phyloP scores from a whole-genome alignment of 2,797 vertebrate species.

The Spea hammondii region DNA sequence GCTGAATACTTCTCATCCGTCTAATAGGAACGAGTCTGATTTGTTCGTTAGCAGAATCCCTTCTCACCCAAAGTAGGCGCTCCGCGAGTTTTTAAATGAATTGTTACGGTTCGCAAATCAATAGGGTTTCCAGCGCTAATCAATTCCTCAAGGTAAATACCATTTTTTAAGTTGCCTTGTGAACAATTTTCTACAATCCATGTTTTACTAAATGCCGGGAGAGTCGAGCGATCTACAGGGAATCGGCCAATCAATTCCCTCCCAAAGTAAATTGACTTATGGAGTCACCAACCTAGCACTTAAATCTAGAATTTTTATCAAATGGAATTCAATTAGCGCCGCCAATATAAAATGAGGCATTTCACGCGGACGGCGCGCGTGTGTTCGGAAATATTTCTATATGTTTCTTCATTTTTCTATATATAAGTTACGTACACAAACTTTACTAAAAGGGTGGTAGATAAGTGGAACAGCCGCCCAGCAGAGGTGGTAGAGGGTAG shows the following conservation, averaged over 20 bases:
- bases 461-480: no score
- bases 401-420: neutral
- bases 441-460: no score
- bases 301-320: conserved; percentile 31
- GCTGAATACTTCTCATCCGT: neutral
- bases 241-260: conserved; percentile 53
- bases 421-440: no score
- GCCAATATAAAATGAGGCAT: conserved; percentile 27
- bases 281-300: conserved; percentile 39
- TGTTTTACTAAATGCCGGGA: conserved; percentile 47
- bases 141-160: conserved; percentile 51
- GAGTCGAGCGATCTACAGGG: conserved; percentile 51
- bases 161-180: conserved; percentile 46
- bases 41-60: conserved; percentile 13
- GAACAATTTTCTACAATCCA: conserved; percentile 55
- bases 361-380: neutral
- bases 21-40: conserved; percentile 12
- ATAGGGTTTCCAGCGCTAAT: conserved; percentile 51
- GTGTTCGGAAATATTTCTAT: neutral
- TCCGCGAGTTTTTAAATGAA: conserved; percentile 48
- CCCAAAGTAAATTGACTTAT: conserved; percentile 48
- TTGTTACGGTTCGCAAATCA: conserved; percentile 52
- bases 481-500: no score
- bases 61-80: neutral
- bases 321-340: conserved; percentile 51